Evolutionary conservation across 2,797 vertebrate species (phyloP), one percentile per base, ranked within the genome.

Genomic region (Halcyon badia): DNA sequence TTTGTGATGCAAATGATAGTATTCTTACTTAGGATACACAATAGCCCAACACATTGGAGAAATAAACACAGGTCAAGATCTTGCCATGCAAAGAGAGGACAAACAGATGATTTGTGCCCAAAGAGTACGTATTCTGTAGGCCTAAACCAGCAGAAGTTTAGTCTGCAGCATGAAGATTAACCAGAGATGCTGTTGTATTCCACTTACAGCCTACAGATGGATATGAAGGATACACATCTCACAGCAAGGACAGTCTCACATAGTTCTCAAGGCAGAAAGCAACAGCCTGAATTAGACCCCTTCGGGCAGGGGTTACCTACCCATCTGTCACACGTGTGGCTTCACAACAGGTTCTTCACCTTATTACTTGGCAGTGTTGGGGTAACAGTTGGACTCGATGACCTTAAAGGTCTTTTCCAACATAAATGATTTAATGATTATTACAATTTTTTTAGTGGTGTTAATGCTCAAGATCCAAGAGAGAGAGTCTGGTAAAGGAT

Each of bases 401-500:
- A 60, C n/a, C 20, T 65, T 65, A 65, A 65, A 65, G 62, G 41
- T 31, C 39, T 44, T 65, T 62, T 44, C 41, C 41, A 31, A 31
- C 14, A 10, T 42, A 22, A n/a, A 44, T 31, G 13, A 44, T 44
- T 65, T 41, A 14, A n/a, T 44, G 41, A 65, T 44, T n/a, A 24
- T 65, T 22, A 44, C 60, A 10, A 44, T 6, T 28, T 68, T 26
- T 41, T 73, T 35, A 49, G n/a, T 44, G 28, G 18, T 70, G 15
- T 54, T 80, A 9, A 2, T 41, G 37, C 51, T 66, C n/a, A 35
- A 61, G n/a, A 65, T 0, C 1, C 17, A 2, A 0, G 2, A 78
- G 9, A 22, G 6, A 8, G 26, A 2, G 0, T 49, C 65, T 49
- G 2, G 1, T 16, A 41, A 77, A 57, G 37, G 57, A 57, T 41